Evolutionary conservation across 1,140 invertebrate species (phyloP), one percentile per base, ranked within the genome.

Genomic region (Megalopta genalis): DNA sequence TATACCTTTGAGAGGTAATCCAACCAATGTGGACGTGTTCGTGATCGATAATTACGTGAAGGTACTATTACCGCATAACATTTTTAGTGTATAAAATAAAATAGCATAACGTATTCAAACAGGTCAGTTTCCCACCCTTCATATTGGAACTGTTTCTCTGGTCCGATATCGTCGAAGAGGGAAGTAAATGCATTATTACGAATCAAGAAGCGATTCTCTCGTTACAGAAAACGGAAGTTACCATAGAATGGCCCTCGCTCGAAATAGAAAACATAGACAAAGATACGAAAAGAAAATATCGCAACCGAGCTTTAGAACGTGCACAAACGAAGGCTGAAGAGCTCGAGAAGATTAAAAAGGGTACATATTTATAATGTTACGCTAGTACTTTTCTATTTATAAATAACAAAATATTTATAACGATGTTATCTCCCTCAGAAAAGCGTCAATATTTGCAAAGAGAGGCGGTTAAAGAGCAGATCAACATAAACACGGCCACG

Each of bases 71-170:
- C 12, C 75, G 23, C 18, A 54, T 67, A 83, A 74, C 54, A 72
- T 27, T 54, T 64, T 62, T 62, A 21, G 25, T 52, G 16, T 52
- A 5, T 52, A 52, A 52, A 12, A 46, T 46, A 46, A 46, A 46
- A 54, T n/a, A 25, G 25, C 23, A 7, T 78, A 42, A 52, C 5
- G 27, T 63, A 14, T 12, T 21, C 46, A n/a, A 42, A 66, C 65
- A 96, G 93, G 94, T 94, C 21, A 94, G 95, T 82, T 96, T 93
- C 88, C 93, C 92, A n/a, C 94, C 95, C 14, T 96, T 94, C 86
- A 91, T 96, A 64, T 95, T 96, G 84, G 95, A 96, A 93, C 89
- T 94, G 42, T 95, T 96, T 91, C 90, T 96, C 39, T 91, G 93
- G 77, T 84, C 94, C 59, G 86, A 93, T 14, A 93, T 96, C 7